phyloP scores from a whole-genome alignment of 2,113 vertebrate genomes.

The Ammospiza caudacuta region DNA sequence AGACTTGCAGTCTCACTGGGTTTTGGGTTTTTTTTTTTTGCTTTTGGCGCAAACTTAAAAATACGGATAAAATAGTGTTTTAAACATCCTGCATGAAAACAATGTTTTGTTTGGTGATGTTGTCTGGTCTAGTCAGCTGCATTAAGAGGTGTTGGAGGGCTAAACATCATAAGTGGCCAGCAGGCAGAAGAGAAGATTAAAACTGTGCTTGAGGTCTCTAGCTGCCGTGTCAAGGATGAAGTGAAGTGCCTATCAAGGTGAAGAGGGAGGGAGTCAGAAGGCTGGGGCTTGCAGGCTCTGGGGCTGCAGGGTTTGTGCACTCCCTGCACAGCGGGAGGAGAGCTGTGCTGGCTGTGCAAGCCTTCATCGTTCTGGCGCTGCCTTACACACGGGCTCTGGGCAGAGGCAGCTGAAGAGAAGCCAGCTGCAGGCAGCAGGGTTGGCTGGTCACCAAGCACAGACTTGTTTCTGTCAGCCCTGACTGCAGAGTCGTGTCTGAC shows the following conservation, averaged over 20 bases:
- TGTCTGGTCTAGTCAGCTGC: neutral
- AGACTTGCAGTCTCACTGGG: neutral
- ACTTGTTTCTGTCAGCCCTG: neutral
- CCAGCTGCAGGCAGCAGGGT: neutral
- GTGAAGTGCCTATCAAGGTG: neutral
- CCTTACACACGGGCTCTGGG: neutral
- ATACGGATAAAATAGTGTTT: neutral
- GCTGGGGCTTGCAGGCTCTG: neutral
- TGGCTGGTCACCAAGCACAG: neutral
- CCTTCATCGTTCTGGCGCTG: accelerated
- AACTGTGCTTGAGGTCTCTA: neutral
- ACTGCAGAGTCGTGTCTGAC: neutral
- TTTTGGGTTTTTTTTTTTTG: too few species aligned
- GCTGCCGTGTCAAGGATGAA: neutral
- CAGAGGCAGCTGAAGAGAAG: neutral
- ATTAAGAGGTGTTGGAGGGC: neutral
- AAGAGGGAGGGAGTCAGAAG: neutral
- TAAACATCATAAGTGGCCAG: neutral
- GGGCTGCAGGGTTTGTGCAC: accelerated
- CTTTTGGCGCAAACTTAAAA: neutral
- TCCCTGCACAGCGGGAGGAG: accelerated
- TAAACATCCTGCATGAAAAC: neutral
- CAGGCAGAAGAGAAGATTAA: slow-evolving; percentile 21
- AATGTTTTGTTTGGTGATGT: neutral
- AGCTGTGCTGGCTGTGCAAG: neutral